Conservation (phyloP, 2,113 vertebrate genomes). For the Speoplatyrhinus poulsoni region DNA sequence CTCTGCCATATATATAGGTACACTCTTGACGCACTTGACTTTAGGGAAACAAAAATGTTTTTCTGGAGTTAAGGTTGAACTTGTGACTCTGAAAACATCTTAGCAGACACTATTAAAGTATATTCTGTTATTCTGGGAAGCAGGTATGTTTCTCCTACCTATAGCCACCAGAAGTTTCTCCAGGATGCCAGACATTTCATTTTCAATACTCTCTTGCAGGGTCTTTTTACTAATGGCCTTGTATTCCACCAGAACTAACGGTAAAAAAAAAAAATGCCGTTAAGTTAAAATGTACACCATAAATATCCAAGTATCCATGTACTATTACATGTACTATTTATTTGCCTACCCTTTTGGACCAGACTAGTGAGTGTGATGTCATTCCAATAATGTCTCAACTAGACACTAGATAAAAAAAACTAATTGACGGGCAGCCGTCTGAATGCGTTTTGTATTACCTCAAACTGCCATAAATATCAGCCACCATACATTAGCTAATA, state of each 20-base stretch:
- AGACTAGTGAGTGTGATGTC: too few species aligned
- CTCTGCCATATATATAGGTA: constrained; percentile 75
- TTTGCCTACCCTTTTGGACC: too few species aligned
- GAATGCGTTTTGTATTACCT: too few species aligned
- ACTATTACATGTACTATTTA: too few species aligned
- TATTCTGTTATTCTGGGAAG: background rate
- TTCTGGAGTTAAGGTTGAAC: background rate
- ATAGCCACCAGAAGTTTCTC: constrained; percentile 82
- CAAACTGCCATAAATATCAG: too few species aligned
- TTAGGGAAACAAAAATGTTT: background rate
- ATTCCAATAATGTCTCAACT: too few species aligned
- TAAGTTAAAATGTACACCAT: background rate
- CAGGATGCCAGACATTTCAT: constrained; percentile 84
- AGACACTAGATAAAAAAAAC: background rate
- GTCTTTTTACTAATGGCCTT: constrained; percentile 83
- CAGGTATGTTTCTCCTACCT: constrained; percentile 65
- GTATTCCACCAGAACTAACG: constrained; percentile 84
- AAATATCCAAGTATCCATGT: too few species aligned
- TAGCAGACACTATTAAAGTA: background rate
- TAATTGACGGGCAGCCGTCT: too few species aligned
- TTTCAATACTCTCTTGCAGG: constrained; percentile 85
- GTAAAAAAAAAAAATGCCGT: background rate
- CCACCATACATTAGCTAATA: too few species aligned
- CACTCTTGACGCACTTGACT: constrained; percentile 78
- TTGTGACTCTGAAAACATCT: background rate